Base-by-base conservation (phyloP, 2,113 vertebrate genomes). In the Gymnocephalus cernua region DNA sequence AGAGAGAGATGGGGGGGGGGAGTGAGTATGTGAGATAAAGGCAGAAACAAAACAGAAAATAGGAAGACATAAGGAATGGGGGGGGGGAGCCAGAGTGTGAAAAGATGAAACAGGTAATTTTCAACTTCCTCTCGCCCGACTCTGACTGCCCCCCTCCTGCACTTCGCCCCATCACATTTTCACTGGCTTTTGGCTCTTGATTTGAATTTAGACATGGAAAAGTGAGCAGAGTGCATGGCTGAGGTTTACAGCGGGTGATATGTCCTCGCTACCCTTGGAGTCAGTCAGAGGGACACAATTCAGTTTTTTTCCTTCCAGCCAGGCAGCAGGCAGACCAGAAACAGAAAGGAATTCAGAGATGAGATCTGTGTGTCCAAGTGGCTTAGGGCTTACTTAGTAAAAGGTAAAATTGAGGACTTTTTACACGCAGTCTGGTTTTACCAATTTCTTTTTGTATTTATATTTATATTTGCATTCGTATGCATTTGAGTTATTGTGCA, bases 121-220 rank as follows among this genome's bases (percentile, higher is more conserved):
- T 75, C 16, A 78, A 77, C 82, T 73, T 85, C 21, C 58, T 77
- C 9, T 75, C 44, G 13, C 47, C 25, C 23, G 11, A n/a, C 65
- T 47, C 12, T 53, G 48, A 74, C 74, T 61, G 53, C 44, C 44
- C 68, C 47, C 62, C 71, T 69, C 79, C 68, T 77, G 25, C 78
- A 63, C 80, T 48, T 35, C 19, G 6, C 56, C 73, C 85, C 74
- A 63, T 58, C 86, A 74, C 82, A 82, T 86, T 87, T 81, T 80
- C 59, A 47, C 57, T 74, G 58, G 72, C 66, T 82, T 86, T 88
- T 92, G 77, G 85, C 74, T 89, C 75, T 86, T 87, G 88, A 92
- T 94, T 90, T 92, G 79, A 92, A 94, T 93, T 90, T 92, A 89
- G 88, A 92, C 84, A 85, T 84, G 86, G 86, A 79, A 80, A 74